Percentiles rank a stretch among this genome's conserved stretches.
phyloP scores from a whole-genome alignment of 2,113 vertebrate species.

The Hyperopisus bebe region DNA sequence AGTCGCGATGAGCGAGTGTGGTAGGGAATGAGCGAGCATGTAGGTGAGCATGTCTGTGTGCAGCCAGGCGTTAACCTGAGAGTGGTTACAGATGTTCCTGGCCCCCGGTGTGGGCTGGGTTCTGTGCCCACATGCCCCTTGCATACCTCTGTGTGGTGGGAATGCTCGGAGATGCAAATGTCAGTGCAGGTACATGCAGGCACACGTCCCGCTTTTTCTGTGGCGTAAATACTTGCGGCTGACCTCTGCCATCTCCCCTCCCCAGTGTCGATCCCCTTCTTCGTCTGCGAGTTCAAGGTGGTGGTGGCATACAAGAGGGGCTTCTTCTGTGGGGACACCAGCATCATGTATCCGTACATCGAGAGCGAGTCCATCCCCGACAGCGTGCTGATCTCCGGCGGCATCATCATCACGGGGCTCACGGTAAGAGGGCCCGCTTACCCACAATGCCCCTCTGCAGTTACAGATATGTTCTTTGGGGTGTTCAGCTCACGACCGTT shows the following conservation, averaged over 20 bases:
- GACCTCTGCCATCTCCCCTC: constrained; percentile 13
- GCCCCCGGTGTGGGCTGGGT: background rate
- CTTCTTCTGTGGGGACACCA: constrained; percentile 67
- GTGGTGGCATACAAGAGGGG: constrained; percentile 59
- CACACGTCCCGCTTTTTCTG: background rate
- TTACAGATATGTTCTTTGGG: background rate
- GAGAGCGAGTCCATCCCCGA: constrained; percentile 55
- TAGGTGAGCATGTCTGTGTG: background rate
- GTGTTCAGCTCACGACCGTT: background rate
- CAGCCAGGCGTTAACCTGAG: background rate
- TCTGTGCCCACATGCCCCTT: background rate
- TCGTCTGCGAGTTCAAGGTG: constrained; percentile 61
- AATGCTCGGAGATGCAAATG: background rate
- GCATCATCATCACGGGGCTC: constrained; percentile 60
- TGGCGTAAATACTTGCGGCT: background rate
- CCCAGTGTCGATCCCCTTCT: constrained; percentile 68
- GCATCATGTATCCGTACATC: constrained; percentile 59
- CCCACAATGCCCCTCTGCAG: background rate
- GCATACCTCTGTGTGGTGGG: background rate
- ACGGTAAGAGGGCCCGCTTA: constrained; percentile 45
- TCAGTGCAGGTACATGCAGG: background rate
- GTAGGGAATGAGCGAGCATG: background rate
- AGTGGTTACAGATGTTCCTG: background rate
- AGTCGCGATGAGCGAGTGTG: background rate
- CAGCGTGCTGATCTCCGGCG: constrained; percentile 56